Evolutionary conservation across 35 echinoderm and acorn worm species (phyloP), one percentile per base, ranked within the genome.

Genomic region (Amphiura filiformis): DNA sequence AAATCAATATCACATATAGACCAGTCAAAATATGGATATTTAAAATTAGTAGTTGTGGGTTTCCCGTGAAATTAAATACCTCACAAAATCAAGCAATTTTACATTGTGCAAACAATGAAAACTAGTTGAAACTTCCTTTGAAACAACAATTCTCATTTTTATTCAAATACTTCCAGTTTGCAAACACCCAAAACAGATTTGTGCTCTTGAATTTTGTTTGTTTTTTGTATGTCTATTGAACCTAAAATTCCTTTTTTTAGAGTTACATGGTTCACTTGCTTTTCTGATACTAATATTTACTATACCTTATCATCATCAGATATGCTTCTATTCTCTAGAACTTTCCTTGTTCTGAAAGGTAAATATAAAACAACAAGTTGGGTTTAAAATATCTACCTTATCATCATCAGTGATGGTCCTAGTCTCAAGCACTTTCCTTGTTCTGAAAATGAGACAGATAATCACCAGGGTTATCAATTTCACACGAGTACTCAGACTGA

Each of bases 281-380:
- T 70, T 3, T 18, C n/a, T n/a, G n/a, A n/a, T n/a, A n/a, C n/a
- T n/a, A n/a, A n/a, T n/a, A n/a, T 70, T 13, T 70, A 70, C 61
- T 70, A 5, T 70, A 70, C 61, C 61, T 70, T 70, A 70, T 70
- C 61, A 70, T 70, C 61, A 30, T 70, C 61, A 26, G 61, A 70
- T 70, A 70, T 70, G 61, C 61, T 70, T 70, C 61, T 70, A 70
- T 70, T 70, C 28, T 70, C 61, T 70, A 70, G 61, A 70, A 70
- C 61, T 70, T 70, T 70, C 61, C 61, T 70, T 70, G 61, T 70
- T 30, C 61, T 70, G 61, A 70, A 30, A 70, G 15, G 61, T 23
- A 70, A 70, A 70, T 26, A 70, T 70, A 70, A 70, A 70, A 70
- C 61, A 70, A 70, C 15, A 70, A 4, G 61, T 70, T n/a, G 26